Evolutionary conservation across 1,140 invertebrate species (phyloP), one percentile per base, ranked within the genome.

Genomic region (Neocloeon triangulifer): DNA sequence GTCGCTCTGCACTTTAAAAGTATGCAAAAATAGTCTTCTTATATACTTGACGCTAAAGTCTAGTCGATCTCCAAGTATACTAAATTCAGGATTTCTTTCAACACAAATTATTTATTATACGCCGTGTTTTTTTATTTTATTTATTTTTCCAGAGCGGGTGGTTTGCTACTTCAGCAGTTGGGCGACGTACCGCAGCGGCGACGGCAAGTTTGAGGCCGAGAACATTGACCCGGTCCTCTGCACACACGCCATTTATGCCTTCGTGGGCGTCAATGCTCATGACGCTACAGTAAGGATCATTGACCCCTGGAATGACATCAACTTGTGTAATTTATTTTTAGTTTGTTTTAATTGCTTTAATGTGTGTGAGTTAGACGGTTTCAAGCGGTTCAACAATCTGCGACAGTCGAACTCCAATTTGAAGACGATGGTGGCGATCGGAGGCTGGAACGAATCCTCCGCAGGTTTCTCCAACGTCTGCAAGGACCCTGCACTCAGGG

Each of bases 131-230:
- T n/a, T n/a, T n/a, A n/a, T n/a, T n/a, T n/a, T n/a, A n/a, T n/a
- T n/a, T n/a, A n/a, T n/a, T n/a, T n/a, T n/a, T n/a, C n/a, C n/a
- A 61, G 64, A 63, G 36, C 43, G 54, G 32, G 43, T 74, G 7
- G 48, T 73, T 0, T 79, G 75, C 41, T 80, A 79, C 46, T 68
- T 66, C 38, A 73, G 70, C 5, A 72, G 64, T 13, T 80, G 75
- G 75, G 62, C 74, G 0, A 61, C 62, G 2, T 78, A 77, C 43
- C 58, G 76, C 22, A 53, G 49, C 1, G 64, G 58, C 8, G 48
- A 56, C 28, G 73, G 74, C 9, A 63, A 66, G 49, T 74, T 69
- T 40, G 57, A 59, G 6, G 61, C 76, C 0, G 56, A 61, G 20
- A 37, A 73, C 30, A 67, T 85, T 8, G 65, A 80, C 45, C 57